Evolutionary conservation across 53 echinoderm and acorn worm genomes (phyloP), one percentile per base, ranked within the genome.

Genomic region (Holothuria leucospilota): DNA sequence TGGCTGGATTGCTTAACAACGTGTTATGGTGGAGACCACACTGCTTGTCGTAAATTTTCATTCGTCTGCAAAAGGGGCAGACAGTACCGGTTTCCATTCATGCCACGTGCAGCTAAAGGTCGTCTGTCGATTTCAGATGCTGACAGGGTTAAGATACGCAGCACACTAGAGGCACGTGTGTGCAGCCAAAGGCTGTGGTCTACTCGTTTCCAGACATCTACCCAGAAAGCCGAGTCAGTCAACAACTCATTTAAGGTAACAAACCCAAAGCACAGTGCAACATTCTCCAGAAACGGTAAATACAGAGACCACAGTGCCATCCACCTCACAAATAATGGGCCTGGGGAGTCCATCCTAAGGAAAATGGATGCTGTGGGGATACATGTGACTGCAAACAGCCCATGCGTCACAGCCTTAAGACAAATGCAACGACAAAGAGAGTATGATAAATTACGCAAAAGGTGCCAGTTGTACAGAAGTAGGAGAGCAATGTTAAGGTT

Each of bases 191-290:
- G 13, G 23, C 13, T 52, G 15, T 59, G 78, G 30, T 51, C 78
- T 1, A 78, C 6, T 6, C 78, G 8, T 27, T 52, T 78, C 5
- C 51, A 52, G 7, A 78, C 78, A 13, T 78, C 29, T 29, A 78
- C 78, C 30, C 63, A 86, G 26, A 74, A 86, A 25, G 86, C 75
- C 5, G 86, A 86, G 25, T 56, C 46, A 4, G 73, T 86, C 18
- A 86, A 86, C 7, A 67, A 39, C 41, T 59, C 78, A 2, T 78
- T 78, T 56, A 78, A 78, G 14, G 56, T 52, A 7, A 78, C 78
- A 16, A 78, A 78, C 26, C 78, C 78, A 18, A 78, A 78, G 26
- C 26, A 59, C 11, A 56, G 78, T 6, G 13, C 60, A 23, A 78
- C 78, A 4, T 78, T 4, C 20, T 15, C 27, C 8, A 51, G 58